Evolutionary conservation across 2,888 invertebrate genomes (phyloP).

Genomic region (Imbricaverruca yamaguchii): DNA sequence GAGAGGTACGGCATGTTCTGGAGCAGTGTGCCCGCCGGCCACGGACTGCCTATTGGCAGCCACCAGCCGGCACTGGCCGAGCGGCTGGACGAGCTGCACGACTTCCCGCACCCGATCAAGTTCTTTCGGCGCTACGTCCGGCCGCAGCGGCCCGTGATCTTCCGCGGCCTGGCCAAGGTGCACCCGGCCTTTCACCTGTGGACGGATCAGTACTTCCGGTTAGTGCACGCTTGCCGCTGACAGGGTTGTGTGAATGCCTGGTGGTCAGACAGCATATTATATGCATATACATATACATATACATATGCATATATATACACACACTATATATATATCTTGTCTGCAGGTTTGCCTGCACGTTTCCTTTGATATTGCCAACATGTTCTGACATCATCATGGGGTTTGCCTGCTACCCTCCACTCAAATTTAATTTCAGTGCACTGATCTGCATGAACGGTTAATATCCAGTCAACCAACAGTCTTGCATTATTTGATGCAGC

Average conservation of each 20-base stretch:
- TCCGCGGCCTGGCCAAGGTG: not conserved
- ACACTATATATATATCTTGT: no score
- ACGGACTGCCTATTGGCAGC: not conserved
- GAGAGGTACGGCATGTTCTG: not conserved
- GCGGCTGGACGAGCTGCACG: not conserved
- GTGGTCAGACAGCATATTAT: not conserved
- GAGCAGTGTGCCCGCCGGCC: not conserved
- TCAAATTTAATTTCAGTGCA: no score
- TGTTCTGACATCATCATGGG: no score
- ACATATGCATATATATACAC: no score
- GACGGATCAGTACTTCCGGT: not conserved
- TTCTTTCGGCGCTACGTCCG: not conserved
- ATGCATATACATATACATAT: no score
- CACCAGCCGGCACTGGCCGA: not conserved
- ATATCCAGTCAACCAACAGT: no score
- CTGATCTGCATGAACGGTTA: no score
- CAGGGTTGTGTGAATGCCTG: not conserved
- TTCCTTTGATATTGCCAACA: no score
- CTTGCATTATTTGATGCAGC: no score
- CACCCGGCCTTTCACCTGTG: not conserved
- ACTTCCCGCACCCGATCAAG: not conserved
- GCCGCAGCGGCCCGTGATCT: not conserved
- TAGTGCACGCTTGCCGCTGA: not conserved
- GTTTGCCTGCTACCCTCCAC: no score
- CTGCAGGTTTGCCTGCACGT: no score